phyloP scores from a whole-genome alignment of 2,113 vertebrate genomes.

The Perognathus longimembris region DNA sequence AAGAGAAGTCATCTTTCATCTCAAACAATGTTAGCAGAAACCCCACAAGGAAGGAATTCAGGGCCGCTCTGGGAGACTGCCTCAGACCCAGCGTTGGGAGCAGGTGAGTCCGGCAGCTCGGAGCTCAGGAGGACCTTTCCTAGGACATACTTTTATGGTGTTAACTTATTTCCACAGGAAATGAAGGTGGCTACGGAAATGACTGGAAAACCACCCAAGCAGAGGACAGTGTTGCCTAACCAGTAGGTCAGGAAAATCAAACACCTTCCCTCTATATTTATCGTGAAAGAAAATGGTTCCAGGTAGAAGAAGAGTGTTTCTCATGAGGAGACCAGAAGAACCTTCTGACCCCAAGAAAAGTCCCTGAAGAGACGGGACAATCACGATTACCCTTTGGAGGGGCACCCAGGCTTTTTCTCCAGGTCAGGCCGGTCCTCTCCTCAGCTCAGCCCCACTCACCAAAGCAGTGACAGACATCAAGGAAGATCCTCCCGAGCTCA shows the following conservation, averaged over 20 bases:
- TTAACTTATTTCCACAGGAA: neutral
- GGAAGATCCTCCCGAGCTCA: accelerated
- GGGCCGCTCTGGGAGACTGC: neutral
- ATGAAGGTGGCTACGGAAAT: neutral
- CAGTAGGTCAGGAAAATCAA: neutral
- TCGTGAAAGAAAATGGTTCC: neutral
- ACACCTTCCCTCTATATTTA: neutral
- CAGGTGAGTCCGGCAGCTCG: neutral
- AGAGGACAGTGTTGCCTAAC: neutral
- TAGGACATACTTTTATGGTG: neutral
- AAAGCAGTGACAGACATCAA: neutral
- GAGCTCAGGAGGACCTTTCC: neutral
- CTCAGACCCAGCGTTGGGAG: neutral
- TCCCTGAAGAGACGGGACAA: too few species aligned
- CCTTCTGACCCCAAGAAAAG: neutral
- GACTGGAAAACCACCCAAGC: neutral
- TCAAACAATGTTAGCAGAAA: neutral
- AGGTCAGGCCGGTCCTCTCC: neutral
- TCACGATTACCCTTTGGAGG: neutral
- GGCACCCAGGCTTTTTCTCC: neutral
- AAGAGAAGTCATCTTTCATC: constrained; percentile 55
- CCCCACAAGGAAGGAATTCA: neutral
- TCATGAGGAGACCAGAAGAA: neutral
- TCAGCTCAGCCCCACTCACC: neutral
- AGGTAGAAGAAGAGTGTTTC: neutral